Evolutionary conservation across 2,113 vertebrate species (phyloP), one percentile per base, ranked within the genome.

Genomic region (Apus apus): DNA sequence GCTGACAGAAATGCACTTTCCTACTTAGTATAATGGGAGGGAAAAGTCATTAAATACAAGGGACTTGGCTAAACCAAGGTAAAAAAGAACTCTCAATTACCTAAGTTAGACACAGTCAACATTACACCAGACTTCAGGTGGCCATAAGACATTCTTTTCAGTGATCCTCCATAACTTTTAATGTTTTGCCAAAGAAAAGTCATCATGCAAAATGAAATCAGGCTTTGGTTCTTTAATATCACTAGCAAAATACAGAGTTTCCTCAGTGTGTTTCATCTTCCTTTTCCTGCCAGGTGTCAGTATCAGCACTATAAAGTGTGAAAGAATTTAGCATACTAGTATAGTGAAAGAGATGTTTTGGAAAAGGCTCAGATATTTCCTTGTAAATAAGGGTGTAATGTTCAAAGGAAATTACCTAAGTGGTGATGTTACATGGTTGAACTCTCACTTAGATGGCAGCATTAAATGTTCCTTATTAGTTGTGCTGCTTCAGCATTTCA

Each of bases 361-460:
- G 77, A 45, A 93, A 95, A 93, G 70, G 29, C 50, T 87, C 43
- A 54, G 29, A 40, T 77, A 94, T 96, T 94, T 97, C 43, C 66
- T 94, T 93, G 38, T 76, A 90, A 96, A 90, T 32, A 95, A 32
- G n/a, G 21, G 66, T 66, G 20, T 36, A 51, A 57, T 45, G 20
- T 75, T 95, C 26, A 75, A 77, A 93, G 50, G 70, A 96, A 95
- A 45, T 57, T 1, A 79, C 57, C 3, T 8, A 43, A 65, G 23
- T 30, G 8, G 14, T 50, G 43, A 56, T 25, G 18, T 27, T 83
- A 71, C 50, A n/a, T 53, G 51, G 74, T 5, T 90, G 56, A 93
- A 90, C 73, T 80, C 82, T 64, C 51, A 36, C 43, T 76, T 77
- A 60, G 45, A 83, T 72, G 36, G 18, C n/a, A 82, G 45, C 6